Evolutionary conservation across 92 coral and sea anemone species (phyloP).

Genomic region (Hydrozoanthus gracilis): DNA sequence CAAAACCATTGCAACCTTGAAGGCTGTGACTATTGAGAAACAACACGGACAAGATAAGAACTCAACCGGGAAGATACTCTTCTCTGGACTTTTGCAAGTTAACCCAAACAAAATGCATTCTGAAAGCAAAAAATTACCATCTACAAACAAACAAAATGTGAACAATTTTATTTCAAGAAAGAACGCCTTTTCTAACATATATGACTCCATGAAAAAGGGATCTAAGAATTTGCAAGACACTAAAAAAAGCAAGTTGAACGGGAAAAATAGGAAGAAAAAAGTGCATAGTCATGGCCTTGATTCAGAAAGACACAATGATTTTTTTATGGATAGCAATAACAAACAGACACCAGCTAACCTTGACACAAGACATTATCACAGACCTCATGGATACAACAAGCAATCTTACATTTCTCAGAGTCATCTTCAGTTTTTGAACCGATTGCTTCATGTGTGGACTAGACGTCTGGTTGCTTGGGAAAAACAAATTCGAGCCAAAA

Average conservation of each 20-base stretch:
- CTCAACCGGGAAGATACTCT: not conserved
- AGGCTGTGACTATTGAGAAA: not conserved
- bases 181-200: not conserved
- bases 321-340: not conserved
- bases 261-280: not conserved
- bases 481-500: not conserved
- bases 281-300: not conserved
- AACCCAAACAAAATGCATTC: not conserved
- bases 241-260: not conserved
- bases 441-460: constrained; percentile 5
- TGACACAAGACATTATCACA: not conserved
- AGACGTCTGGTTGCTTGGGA: constrained; percentile 9
- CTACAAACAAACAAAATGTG: not conserved
- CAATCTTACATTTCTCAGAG: not conserved
- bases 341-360: not conserved
- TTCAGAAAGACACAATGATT: too few relatives aligned
- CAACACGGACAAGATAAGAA: not conserved
- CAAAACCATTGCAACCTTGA: not conserved
- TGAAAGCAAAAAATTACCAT: not conserved
- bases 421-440: constrained; percentile 11
- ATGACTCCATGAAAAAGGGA: not conserved
- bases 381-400: not conserved
- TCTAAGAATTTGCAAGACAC: not conserved
- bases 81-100: not conserved
- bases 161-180: not conserved